Evolutionary conservation across 2,888 invertebrate species (phyloP), one percentile per base, ranked within the genome.

Genomic region (Xestia ashworthii): DNA sequence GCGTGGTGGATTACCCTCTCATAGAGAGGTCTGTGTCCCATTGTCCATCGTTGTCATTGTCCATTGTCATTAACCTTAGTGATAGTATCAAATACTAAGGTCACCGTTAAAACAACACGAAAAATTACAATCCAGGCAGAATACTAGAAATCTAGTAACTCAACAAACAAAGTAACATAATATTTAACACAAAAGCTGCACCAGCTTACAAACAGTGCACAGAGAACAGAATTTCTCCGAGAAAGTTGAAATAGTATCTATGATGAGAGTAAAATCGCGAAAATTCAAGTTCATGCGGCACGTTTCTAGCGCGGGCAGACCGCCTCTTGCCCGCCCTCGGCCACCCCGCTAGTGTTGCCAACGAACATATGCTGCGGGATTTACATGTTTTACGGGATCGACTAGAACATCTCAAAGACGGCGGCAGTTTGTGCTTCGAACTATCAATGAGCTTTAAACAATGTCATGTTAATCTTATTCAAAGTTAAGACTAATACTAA

Each of bases 221-320:
- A 62, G 32, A 76, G 72, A 82, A 73, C 44, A 71, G 46, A 83
- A 67, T 71, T 80, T 79, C 71, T 77, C 50, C 41, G 72, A 74
- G 76, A 78, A 84, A 88, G 74, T 82, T 79, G 55, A 77, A 86
- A 84, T 89, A 88, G 89, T 89, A 87, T 87, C 87, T 87, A 70
- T 74, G 79, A 80, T 88, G 85, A 83, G 84, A 81, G 78, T 80
- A 80, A 86, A 89, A 89, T 88, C 83, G 78, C 32, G 58, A 88
- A 88, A 89, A 89, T 87, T 90, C 89, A 90, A 91, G 91, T 88
- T 90, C 88, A 88, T 71, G 82, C 70, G 76, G 86, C 89, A 87
- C 87, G 85, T 86, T 84, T 82, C 70, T 69, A 77, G 79, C 12
- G 76, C 67, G 70, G 78, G 74, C 78, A 75, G 78, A 38, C 72